Base-by-base conservation (phyloP, 2,113 vertebrate genomes). In the Stictonetta naevosa region DNA sequence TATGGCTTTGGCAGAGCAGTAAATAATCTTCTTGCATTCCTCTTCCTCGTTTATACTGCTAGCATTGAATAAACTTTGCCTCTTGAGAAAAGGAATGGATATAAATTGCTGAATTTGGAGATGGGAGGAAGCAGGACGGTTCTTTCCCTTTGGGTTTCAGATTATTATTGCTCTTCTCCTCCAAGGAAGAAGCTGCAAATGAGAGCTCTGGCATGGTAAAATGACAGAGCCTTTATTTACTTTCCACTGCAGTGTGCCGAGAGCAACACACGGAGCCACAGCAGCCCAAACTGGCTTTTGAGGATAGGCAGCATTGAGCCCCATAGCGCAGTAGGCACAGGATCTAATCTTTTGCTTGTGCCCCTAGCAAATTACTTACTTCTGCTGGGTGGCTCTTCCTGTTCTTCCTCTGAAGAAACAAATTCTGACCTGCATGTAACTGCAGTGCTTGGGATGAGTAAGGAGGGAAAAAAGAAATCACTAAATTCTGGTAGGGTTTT, bases 261-360 rank as follows among this genome's bases (percentile, higher is more conserved):
- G 34, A 50, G 84, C 77, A 62, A n/a, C 0, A 1, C 19, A 6
- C 0, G 7, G 33, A 71, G 56, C 62, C 1, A 0, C 62, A 40
- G 56, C 75, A 69, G 76, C 79, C 71, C 58, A 17, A 8, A 44
- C 79, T 50, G 69, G 86, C 63, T 72, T n/a, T 33, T 34, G 44
- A 59, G 66, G 31, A 48, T 0, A 23, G 38, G 74, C 74, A 79
- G 67, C 0, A 1, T 11, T 7, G 56, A 75, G 74, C 66, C 56
- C 74, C 13, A 4, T 25, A 26, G 76, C 1, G 0, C 25, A 34
- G 28, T 31, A 12, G 62, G 50, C 18, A 3, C 10, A 38, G n/a
- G n/a, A 28, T 64, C 31, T 11, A n/a, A 20, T 56, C 68, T 77
- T 10, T 72, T 60, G 78, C 72, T 31, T 22, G 31, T 53, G 77